Base-by-base conservation (phyloP, 1,140 invertebrate species). In the Steinernema khuongi region DNA sequence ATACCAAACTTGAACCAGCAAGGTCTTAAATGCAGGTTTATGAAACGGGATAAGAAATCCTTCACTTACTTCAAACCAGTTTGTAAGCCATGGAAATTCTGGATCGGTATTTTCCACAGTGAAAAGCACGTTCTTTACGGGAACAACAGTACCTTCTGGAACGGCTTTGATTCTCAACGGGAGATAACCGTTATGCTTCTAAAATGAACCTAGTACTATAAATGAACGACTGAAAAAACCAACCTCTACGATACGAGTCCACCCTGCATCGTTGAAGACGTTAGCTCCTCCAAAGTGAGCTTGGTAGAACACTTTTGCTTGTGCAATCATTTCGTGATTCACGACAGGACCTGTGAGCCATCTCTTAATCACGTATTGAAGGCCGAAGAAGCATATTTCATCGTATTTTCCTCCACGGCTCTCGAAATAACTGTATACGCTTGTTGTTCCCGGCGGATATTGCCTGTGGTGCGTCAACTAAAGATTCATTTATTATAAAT, bases 61-160 rank as follows among this genome's bases (percentile, higher is more conserved):
- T 60, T 26, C 14, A 14, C 19, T 60, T 60, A 87, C 87, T 86
- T 88, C 87, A 79, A 88, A 84, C 78, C 86, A 88, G 73, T 86
- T 87, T 2, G 87, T 87, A 2, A 88, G 78, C 87, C 87, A 88
- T 70, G 80, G 86, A 73, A 87, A 87, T 76, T 86, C 83, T 19
- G 87, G 87, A 79, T 88, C 87, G 32, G 87, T 88, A 75, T 87
- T 88, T 81, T 88, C 87, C 22, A 88, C 87, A 4, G 87, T 88
- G 75, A 88, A 86, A 1, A 88, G 82, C 14, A 88, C 88, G 82
- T 88, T 88, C 74, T 85, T 86, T 67, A 78, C 83, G 30, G 87
- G 87, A 17, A 88, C 79, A 41, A 87, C 81, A 1, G 79, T 83
- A 29, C 88, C 88, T 74, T 88, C 88, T 29, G 88, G 87, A 18